Evolutionary conservation across 2,797 vertebrate genomes (phyloP).

Genomic region (Martes flavigula): DNA sequence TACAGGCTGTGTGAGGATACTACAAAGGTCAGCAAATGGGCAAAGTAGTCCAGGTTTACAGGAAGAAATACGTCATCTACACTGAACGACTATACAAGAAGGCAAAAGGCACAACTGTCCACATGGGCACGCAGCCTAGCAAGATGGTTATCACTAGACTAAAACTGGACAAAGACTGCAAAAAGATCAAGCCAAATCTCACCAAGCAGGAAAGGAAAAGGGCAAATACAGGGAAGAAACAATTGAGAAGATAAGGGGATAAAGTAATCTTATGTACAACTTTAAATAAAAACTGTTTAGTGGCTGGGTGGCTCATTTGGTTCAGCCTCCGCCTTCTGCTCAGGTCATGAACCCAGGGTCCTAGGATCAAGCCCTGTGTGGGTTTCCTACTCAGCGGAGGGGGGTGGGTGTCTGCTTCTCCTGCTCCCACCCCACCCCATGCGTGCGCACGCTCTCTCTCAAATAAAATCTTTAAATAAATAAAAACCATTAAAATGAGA

Average conservation of each 20-base stretch:
- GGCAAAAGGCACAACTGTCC: background rate
- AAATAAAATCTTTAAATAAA: background rate
- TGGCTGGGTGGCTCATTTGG: background rate
- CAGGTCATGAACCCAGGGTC: background rate
- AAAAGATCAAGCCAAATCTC: background rate
- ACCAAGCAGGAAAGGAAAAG: background rate
- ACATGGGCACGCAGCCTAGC: background rate
- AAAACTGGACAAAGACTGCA: background rate
- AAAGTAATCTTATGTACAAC: background rate
- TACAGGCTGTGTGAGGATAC: background rate
- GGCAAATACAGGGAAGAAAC: background rate
- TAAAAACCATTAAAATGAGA: background rate
- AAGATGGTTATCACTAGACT: background rate
- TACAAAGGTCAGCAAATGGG: background rate
- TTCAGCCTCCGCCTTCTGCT: background rate
- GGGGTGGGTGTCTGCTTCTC: background rate
- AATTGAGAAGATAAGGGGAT: background rate
- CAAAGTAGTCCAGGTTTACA: background rate
- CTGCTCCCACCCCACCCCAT: background rate
- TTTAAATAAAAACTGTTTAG: background rate
- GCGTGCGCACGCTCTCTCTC: background rate
- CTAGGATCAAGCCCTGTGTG: background rate
- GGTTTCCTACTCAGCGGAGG: background rate
- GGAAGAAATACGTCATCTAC: background rate
- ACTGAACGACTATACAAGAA: background rate